Evolutionary conservation across 2,888 invertebrate species (phyloP), one percentile per base, ranked within the genome.

Genomic region (Drosophila quinaria): DNA sequence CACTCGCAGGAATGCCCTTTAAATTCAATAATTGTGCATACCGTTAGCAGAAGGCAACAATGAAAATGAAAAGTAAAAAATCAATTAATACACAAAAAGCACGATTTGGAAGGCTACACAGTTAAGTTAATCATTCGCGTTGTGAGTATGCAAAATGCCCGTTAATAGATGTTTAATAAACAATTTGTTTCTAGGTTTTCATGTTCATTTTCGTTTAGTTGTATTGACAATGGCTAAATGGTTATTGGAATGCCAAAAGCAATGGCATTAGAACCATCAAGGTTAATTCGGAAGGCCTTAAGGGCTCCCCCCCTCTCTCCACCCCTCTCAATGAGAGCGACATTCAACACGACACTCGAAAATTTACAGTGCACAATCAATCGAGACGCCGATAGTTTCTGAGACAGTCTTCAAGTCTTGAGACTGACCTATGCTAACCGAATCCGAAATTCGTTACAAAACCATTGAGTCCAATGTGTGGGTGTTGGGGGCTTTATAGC

Each of bases 351-450:
- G 22, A 51, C 51, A 19, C 19, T 50, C 19, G 22, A 42, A 8
- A 33, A 11, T 42, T 11, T 19, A 13, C 42, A 42, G 19, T 19
- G 19, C 4, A 19, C n/a, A 41, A 17, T 15, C 17, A 8, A 29
- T 25, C 25, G 29, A 29, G 8, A 29, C 6, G 8, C 29, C 8
- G 41, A 41, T 42, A 42, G 15, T 39, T 13, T 22, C 44, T 10
- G 33, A 35, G 46, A 19, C 15, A 37, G 44, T 44, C 10, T 25
- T 37, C 11, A 56, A 66, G 46, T 52, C 65, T 29, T 35, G 25
- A 59, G 69, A 80, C 84, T 85, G 86, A 86, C 89, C 89, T 86
- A 90, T 83, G 86, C 63, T 90, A 90, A 88, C 83, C 72, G 63
- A 70, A 65, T 71, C 61, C 55, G 37, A 83, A 88, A 80, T 68